Evolutionary conservation across 1,140 invertebrate genomes (phyloP).

Genomic region (Dinothrombium tinctorium): DNA sequence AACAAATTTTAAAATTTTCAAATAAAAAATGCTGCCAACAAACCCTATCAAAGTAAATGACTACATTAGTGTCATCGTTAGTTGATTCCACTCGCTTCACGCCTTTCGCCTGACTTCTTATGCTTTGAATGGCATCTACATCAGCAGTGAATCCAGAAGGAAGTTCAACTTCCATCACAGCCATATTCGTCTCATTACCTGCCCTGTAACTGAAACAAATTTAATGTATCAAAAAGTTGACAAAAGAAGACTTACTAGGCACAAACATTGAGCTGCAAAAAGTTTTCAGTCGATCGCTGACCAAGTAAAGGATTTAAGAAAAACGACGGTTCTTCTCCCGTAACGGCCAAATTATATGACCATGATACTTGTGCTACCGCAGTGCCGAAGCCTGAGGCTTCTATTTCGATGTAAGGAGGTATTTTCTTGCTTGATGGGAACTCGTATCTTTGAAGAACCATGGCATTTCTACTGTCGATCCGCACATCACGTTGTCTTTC

Average conservation of each 20-base stretch:
- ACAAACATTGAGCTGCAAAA: constrained; percentile 63
- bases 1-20: neutral
- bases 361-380: constrained; percentile 57
- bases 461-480: constrained; percentile 31
- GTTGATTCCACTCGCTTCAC: constrained; percentile 56
- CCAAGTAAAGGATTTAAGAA: constrained; percentile 66
- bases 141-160: constrained; percentile 59
- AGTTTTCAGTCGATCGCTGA: constrained; percentile 51
- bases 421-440: constrained; percentile 4
- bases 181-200: constrained; percentile 39
- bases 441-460: constrained; percentile 45
- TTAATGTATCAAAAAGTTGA: neutral
- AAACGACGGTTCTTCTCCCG: constrained; percentile 65
- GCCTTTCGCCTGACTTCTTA: constrained; percentile 32
- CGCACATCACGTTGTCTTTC: constrained; percentile 5
- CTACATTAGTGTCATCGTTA: constrained; percentile 43
- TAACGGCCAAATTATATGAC: constrained; percentile 62
- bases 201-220: constrained; percentile 8
- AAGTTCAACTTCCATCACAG: constrained; percentile 58
- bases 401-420: constrained; percentile 29
- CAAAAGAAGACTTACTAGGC: constrained; percentile 19
- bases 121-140: constrained; percentile 43
- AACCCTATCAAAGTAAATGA: constrained; percentile 54
- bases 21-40: constrained; percentile 8
- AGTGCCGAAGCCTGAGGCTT: constrained; percentile 53